Conservation (phyloP, 2,888 invertebrate genomes). For the Tinea semifulvella region DNA sequence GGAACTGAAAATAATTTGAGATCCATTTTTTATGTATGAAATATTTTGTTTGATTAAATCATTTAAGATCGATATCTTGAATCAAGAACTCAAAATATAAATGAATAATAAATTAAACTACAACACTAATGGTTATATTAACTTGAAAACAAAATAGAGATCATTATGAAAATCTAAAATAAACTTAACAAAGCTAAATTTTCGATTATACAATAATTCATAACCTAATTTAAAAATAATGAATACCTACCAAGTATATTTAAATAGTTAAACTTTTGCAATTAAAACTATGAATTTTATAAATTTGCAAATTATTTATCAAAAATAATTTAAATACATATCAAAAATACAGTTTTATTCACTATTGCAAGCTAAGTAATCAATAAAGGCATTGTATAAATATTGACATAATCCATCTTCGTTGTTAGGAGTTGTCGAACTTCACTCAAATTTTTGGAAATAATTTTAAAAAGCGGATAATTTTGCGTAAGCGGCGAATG, state of each 20-base stretch:
- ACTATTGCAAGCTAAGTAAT: neutral
- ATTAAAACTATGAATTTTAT: no score
- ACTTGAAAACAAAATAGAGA: conserved; percentile 57
- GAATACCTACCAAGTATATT: no score
- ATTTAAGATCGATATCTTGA: conserved; percentile 4
- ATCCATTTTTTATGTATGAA: conserved; percentile 40
- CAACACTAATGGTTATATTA: conserved; percentile 37
- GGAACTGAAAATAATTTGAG: conserved; percentile 60
- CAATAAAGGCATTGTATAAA: conserved; percentile 4
- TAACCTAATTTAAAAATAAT: neutral
- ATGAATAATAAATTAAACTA: conserved; percentile 47
- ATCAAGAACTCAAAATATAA: conserved; percentile 4
- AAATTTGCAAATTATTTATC: neutral
- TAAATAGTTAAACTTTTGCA: no score
- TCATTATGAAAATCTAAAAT: conserved; percentile 53
- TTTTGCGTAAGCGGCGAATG: conserved; percentile 25
- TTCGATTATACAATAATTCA: neutral
- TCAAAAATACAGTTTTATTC: neutral
- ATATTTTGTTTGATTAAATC: conserved; percentile 26
- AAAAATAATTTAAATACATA: neutral
- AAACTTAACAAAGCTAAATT: conserved; percentile 52
- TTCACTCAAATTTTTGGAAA: conserved; percentile 48
- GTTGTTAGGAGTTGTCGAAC: conserved; percentile 49
- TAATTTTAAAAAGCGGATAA: conserved; percentile 29
- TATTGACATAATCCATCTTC: neutral